Base-by-base conservation (phyloP, 1,140 invertebrate species). In the Andrena cerasifolii region DNA sequence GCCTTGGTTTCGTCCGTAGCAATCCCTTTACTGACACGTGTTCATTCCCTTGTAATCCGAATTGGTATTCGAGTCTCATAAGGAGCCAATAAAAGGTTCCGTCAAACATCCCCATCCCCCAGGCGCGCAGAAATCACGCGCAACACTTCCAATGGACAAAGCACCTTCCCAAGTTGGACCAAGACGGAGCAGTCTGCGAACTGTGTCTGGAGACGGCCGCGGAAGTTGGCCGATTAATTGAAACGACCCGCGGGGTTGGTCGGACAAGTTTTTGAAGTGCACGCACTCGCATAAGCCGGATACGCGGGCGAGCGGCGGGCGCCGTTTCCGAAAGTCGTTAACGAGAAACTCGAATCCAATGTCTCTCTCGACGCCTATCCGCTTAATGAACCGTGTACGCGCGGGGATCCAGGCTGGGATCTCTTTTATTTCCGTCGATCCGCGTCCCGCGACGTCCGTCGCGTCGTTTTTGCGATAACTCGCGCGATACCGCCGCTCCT, bases 241-340 rank as follows among this genome's bases (percentile, higher is more conserved):
- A 75, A 79, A 80, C 43, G 43, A 26, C 33, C 24, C 31, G 56
- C 33, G 53, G 18, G 21, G 33, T n/a, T 40, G 68, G 3, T 14
- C 21, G 14, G 43, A 14, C 47, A n/a, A n/a, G n/a, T n/a, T 77
- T 56, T 70, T 47, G 31, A 58, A 53, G 75, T n/a, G n/a, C 10
- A 24, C 6, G 18, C 14, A 18, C 28, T 45, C 67, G 68, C 47
- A 33, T 67, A 58, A 54, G 10, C 76, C 80, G 70, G 80, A 83
- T 79, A 75, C 65, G 36, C 36, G 33, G 26, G 26, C n/a, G 66
- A 33, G 31, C 21, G 59, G 62, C 26, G 51, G 43, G 43, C 61
- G 54, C 43, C 61, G 62, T 67, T 84, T 76, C 71, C 61, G 81
- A 79, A 83, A 83, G 53, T 68, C 82, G 83, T 84, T 84, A 84